phyloP scores from a whole-genome alignment of 2,113 vertebrate species.

The Lipophrys pholis region DNA sequence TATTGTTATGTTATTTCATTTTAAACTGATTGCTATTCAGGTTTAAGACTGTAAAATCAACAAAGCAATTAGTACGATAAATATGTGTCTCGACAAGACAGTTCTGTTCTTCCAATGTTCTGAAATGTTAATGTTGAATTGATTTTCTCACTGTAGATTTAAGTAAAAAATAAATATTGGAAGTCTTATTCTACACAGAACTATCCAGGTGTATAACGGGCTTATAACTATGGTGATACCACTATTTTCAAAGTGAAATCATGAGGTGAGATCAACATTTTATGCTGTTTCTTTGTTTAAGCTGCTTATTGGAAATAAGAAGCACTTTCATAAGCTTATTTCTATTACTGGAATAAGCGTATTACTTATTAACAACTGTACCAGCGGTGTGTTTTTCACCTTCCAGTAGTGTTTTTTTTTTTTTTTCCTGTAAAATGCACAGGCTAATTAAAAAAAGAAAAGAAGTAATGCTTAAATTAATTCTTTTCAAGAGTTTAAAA shows the following conservation, averaged over 20 bases:
- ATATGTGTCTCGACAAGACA: neutral
- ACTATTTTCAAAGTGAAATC: neutral
- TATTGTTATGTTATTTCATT: neutral
- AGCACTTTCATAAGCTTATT: slow-evolving; percentile 25
- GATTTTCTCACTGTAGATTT: too few relatives aligned
- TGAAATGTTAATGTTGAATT: too few relatives aligned
- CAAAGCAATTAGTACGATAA: neutral
- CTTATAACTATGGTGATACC: neutral
- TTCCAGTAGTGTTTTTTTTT: slow-evolving; percentile 16
- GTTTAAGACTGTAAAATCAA: neutral
- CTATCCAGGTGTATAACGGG: neutral
- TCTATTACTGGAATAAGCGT: slow-evolving; percentile 21
- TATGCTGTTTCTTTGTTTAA: neutral
- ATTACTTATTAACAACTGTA: slow-evolving; percentile 26
- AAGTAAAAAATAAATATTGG: too few relatives aligned
- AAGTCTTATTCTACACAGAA: neutral
- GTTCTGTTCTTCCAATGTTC: neutral
- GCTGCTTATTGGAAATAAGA: slow-evolving; percentile 22
- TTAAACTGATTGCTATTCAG: neutral
- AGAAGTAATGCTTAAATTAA: slow-evolving; percentile 49
- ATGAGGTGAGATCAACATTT: neutral
- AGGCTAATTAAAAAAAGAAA: slow-evolving; percentile 54
- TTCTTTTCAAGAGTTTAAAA: slow-evolving; percentile 54
- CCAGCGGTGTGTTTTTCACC: slow-evolving; percentile 27
- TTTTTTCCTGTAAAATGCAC: slow-evolving; percentile 33